These are phyloP conservation scores for Chrysolina haemoptera DNA, from an alignment of 2,888 invertebrate species.

Conservation along the genomic window DNA sequence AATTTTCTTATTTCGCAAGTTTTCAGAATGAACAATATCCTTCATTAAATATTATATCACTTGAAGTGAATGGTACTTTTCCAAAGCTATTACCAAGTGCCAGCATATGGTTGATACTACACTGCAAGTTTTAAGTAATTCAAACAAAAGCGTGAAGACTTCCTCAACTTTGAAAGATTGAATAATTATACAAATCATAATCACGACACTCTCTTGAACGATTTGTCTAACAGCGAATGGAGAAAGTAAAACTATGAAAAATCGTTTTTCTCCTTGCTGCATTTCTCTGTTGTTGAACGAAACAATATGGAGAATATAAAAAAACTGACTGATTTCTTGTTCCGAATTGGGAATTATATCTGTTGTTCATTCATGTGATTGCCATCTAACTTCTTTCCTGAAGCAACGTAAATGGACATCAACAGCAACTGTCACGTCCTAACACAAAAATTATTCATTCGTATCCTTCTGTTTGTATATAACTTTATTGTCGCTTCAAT, in stretches of 20 bases:
- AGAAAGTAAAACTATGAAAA: not conserved
- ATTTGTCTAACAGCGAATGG: not conserved
- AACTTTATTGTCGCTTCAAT: no score
- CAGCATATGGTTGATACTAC: slow-evolving; percentile 1
- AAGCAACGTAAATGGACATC: no score
- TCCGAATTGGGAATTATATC: no score
- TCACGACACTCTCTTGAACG: not conserved
- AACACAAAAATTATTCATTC: no score
- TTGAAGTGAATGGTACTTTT: not conserved
- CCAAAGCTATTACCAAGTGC: not conserved
- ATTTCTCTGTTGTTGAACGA: not conserved
- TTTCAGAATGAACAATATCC: no score
- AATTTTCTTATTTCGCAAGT: no score
- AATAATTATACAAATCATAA: slow-evolving; percentile 2
- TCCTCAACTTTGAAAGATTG: not conserved
- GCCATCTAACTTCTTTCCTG: no score
- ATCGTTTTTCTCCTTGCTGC: not conserved
- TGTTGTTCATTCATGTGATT: no score
- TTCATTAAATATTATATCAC: no score
- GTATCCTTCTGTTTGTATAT: no score
- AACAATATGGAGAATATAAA: not conserved
- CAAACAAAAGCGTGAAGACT: not conserved
- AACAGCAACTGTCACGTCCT: no score
- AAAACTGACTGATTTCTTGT: no score
- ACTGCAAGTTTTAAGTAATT: not conserved